Evolutionary conservation across 2,113 vertebrate genomes (phyloP), one percentile per base, ranked within the genome.

Genomic region (Seriola rivoliana): DNA sequence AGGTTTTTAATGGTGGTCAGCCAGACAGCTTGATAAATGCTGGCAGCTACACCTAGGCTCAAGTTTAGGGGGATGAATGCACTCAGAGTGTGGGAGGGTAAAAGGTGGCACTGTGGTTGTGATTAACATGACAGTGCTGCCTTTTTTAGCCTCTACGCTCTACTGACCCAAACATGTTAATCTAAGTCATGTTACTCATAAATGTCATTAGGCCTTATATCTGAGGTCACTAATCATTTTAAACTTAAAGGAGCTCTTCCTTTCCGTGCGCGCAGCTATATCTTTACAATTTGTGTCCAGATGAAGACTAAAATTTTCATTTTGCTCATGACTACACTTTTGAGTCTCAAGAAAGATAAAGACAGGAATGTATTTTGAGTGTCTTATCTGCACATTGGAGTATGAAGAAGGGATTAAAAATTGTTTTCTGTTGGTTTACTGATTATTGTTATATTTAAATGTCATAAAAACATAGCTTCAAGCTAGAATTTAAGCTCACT

Each of bases 161-260:
- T 2, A 34, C 71, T 81, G 84, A 81, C 78, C 81, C 29, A 69
- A 89, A 85, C 86, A 87, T 84, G 78, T 80, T 94, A 92, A 93
- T 93, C 72, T 76, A 88, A 92, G 90, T 94, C 93, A 94, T 90
- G 91, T 89, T 91, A 81, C 85, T 76, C 75, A 85, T 87, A 90
- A 92, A 93, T 91, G 88, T 81, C 80, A 86, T 94, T 90, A 91
- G 54, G 80, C 67, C 75, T 92, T 71, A 87, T 82, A 80, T 69
- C 48, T 80, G 34, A 81, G 84, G 78, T 76, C 88, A 80, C 79
- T 86, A 90, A 91, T 91, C 75, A 82, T 88, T 85, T 79, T 69
- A 79, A 87, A 82, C 32, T 71, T 72, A 25, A 78, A 78, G 73
- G 67, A 63, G 59, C 68, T 57, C 80, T 84, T 86, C 80, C n/a